A percentile compares a stretch with the other conserved stretches of the same genome.
Conservation (phyloP, 2,113 vertebrate genomes). For the Rhinolophus sinicus region DNA sequence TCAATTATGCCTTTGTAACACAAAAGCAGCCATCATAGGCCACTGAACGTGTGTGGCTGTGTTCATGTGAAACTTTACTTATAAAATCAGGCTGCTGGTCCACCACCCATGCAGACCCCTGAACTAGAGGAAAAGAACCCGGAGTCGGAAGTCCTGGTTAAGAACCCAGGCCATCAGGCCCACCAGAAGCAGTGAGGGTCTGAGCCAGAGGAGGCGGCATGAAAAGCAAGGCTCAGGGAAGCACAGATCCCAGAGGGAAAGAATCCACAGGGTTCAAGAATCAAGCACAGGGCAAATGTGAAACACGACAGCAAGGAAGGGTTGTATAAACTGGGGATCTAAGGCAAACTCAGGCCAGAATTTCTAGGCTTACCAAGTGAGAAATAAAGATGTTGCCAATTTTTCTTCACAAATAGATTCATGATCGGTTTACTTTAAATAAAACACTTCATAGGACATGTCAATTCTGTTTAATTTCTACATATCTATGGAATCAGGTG, state of each 20-base stretch:
- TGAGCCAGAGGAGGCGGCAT: not conserved
- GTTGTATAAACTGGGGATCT: too few species aligned
- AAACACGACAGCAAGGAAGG: not conserved
- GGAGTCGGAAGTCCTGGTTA: not conserved
- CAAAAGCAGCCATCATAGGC: not conserved
- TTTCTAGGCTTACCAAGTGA: not conserved
- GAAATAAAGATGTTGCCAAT: not conserved
- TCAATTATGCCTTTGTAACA: not conserved
- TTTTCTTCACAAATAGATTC: not conserved
- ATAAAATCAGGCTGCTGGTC: not conserved
- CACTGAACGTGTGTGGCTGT: not conserved
- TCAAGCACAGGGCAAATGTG: not conserved
- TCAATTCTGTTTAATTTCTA: not conserved
- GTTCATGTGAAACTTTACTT: not conserved
- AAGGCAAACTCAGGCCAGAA: not conserved
- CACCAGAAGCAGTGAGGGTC: not conserved
- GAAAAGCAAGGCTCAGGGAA: not conserved
- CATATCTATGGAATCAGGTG: not conserved
- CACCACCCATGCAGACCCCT: not conserved
- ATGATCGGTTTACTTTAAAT: not conserved
- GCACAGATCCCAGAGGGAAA: not conserved
- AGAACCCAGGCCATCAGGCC: not conserved
- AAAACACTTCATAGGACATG: not conserved
- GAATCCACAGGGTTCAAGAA: not conserved
- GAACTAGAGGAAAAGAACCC: not conserved